Percentiles rank a stretch among this genome's conserved stretches.
Evolutionary conservation across 2,113 vertebrate species (phyloP).

Genomic region (Meles meles): DNA sequence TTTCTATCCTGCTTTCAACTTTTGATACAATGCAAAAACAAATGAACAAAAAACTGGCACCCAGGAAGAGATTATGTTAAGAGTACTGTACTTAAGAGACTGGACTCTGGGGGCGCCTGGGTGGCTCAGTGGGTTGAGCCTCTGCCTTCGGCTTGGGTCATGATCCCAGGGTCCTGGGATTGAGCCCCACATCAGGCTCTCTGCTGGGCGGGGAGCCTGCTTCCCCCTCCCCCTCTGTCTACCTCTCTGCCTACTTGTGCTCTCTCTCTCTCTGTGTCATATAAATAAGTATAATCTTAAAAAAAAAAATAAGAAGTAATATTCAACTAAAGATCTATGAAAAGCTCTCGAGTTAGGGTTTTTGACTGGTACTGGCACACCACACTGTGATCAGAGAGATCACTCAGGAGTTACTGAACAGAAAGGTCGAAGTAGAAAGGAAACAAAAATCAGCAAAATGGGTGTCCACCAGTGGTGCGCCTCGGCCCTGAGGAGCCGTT

Average conservation of each 20-base stretch:
- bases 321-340: not conserved
- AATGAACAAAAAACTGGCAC: not conserved
- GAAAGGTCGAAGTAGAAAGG: not conserved
- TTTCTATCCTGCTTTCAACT: not conserved
- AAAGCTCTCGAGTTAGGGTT: not conserved
- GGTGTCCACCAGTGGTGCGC: not conserved
- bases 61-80: not conserved
- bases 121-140: too few relatives aligned
- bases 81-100: not conserved
- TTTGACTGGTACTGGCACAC: not conserved
- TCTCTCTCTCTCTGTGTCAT: too few relatives aligned
- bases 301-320: not conserved
- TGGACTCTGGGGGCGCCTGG: not conserved
- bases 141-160: too few relatives aligned
- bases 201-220: too few relatives aligned
- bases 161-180: too few relatives aligned
- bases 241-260: too few relatives aligned
- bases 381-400: not conserved
- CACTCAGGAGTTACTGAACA: not conserved
- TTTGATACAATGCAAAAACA: not conserved
- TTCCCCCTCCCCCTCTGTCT: too few relatives aligned
- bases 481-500: constrained; percentile 46
- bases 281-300: too few relatives aligned
- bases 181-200: too few relatives aligned
- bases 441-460: not conserved